phyloP scores from a whole-genome alignment of 1,140 invertebrate genomes.

The Ganaspis sp. region DNA sequence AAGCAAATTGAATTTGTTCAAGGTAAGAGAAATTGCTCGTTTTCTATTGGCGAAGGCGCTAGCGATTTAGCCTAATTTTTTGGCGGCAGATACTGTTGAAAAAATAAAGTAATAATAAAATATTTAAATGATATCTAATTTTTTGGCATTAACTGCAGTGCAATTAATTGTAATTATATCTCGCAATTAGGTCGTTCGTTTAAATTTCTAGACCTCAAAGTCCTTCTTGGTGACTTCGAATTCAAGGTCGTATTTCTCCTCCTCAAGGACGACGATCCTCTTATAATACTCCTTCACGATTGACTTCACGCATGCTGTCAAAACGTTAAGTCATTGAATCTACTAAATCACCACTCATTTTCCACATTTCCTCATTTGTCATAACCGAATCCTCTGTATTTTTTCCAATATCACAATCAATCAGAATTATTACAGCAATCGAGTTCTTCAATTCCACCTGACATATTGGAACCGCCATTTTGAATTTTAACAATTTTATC shows the following conservation, averaged over 20 bases:
- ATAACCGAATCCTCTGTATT: too few species aligned
- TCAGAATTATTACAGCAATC: not conserved
- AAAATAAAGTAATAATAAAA: conserved; percentile 33
- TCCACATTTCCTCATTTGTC: not conserved
- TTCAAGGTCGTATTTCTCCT: conserved; percentile 98
- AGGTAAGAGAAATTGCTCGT: too few species aligned
- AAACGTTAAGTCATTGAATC: conserved; percentile 64
- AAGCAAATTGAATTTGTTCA: too few species aligned
- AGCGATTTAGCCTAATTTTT: not conserved
- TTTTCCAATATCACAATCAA: not conserved
- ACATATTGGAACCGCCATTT: too few species aligned
- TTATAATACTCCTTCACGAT: conserved; percentile 91
- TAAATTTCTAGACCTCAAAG: conserved; percentile 82
- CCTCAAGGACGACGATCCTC: conserved; percentile 91
- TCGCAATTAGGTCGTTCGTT: conserved; percentile 49
- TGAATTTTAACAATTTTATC: too few species aligned
- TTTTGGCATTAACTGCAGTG: conserved; percentile 1
- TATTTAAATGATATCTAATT: conserved; percentile 35
- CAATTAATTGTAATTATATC: conserved; percentile 65
- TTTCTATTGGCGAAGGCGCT: not conserved
- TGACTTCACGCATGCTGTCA: conserved; percentile 88
- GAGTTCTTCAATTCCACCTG: too few species aligned
- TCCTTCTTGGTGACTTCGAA: conserved; percentile 95
- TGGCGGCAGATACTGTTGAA: not conserved
- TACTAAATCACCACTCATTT: conserved; percentile 4